phyloP scores from a whole-genome alignment of 2,113 vertebrate genomes.

The Sakesphorus luctuosus region DNA sequence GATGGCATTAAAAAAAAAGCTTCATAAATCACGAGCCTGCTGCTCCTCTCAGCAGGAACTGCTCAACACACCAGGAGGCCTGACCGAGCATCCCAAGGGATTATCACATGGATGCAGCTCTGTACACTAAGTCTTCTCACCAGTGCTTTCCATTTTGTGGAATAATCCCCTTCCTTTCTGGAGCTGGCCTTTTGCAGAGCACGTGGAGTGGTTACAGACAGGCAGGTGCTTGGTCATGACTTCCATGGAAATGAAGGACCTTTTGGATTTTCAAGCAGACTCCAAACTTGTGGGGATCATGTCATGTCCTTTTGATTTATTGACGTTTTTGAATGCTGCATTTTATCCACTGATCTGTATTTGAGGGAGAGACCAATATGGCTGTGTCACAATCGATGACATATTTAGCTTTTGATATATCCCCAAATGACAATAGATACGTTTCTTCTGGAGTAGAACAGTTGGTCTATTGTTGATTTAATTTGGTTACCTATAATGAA shows the following conservation, averaged over 20 bases:
- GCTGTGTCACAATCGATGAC: neutral
- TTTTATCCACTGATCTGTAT: neutral
- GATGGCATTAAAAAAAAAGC: neutral
- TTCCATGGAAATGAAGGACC: neutral
- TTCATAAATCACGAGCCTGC: neutral
- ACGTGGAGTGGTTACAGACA: rapidly evolving
- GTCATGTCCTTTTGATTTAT: neutral
- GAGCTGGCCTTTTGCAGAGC: neutral
- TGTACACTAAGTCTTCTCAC: neutral
- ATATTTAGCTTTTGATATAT: neutral
- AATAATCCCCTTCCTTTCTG: neutral
- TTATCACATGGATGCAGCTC: rapidly evolving
- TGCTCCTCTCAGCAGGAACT: neutral
- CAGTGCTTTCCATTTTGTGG: neutral
- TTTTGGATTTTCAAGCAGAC: neutral
- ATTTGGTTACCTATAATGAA: constrained; percentile 11
- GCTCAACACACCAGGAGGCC: neutral
- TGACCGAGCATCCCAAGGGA: neutral
- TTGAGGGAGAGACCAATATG: neutral
- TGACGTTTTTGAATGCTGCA: neutral
- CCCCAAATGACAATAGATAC: neutral
- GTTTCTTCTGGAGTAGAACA: neutral
- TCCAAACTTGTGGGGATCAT: neutral
- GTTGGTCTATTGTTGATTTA: neutral
- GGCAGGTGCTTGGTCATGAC: neutral